Evolutionary conservation across 2,888 invertebrate genomes (phyloP).

Genomic region (Abrostola triplasia): DNA sequence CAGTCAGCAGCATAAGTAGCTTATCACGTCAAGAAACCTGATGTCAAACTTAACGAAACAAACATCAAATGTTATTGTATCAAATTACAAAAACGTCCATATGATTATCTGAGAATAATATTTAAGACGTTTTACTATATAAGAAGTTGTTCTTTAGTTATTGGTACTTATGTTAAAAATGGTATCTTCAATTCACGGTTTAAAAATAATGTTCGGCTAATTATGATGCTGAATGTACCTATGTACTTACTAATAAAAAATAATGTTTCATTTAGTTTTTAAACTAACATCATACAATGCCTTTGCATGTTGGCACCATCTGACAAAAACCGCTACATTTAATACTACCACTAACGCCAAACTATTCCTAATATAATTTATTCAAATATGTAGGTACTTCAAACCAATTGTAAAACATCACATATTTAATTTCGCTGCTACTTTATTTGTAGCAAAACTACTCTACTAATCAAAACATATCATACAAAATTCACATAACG

Average conservation of each 20-base stretch:
- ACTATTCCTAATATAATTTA: constrained; percentile 2
- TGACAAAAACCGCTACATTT: constrained; percentile 36
- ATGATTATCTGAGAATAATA: too few relatives aligned
- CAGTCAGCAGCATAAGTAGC: too few relatives aligned
- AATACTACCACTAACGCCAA: constrained; percentile 21
- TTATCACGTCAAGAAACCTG: too few relatives aligned
- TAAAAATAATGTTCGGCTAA: too few relatives aligned
- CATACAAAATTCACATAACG: constrained; percentile 15
- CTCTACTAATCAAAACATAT: constrained; percentile 27
- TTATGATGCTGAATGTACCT: too few relatives aligned
- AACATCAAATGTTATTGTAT: too few relatives aligned
- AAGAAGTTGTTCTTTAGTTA: too few relatives aligned
- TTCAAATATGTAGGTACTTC: background rate
- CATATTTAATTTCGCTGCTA: constrained; percentile 5
- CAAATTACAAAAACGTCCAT: too few relatives aligned
- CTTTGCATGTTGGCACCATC: constrained; percentile 39
- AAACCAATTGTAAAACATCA: constrained; percentile 5
- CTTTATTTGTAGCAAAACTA: constrained; percentile 13
- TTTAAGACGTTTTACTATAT: too few relatives aligned
- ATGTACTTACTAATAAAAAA: constrained; percentile 34
- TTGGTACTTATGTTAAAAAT: too few relatives aligned
- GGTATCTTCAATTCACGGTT: too few relatives aligned
- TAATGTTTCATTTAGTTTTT: constrained; percentile 39
- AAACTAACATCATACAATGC: constrained; percentile 41
- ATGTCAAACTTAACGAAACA: too few relatives aligned